Evolutionary conservation across 2,888 invertebrate genomes (phyloP), one percentile per base, ranked within the genome.

Genomic region (Nematopogon swammerdamellus): DNA sequence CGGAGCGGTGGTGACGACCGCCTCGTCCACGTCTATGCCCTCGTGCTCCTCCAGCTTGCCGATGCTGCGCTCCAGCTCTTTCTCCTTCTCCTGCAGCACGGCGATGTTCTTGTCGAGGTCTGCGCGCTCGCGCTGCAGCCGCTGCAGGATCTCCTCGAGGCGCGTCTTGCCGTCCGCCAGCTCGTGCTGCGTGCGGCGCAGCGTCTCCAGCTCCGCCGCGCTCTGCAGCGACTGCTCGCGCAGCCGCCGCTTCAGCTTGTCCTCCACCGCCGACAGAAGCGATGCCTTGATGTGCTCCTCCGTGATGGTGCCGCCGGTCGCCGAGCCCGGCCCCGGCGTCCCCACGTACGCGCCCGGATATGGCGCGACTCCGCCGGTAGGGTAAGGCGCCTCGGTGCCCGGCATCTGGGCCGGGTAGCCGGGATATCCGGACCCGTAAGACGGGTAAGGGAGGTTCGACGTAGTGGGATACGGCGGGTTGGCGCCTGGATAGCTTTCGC

Each of bases 281-380:
- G 97, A 98, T 19, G 92, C 94, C 63, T 92, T 87, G 54, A 99
- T 93, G 65, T 97, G 96, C 64, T 97, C 95, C 60, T 97, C 95
- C 46, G 95, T 91, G 51, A 96, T 95, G n/a, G 94, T 94, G 18
- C 92, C 91, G 51, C 84, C 81, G n/a, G 66, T 59, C 45, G 63
- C 54, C 44, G 64, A 61, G 54, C 63, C 63, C 36, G 62, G 59
- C n/a, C n/a, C n/a, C n/a, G n/a, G n/a, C n/a, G n/a, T 8, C 8
- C 25, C 25, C 25, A 8, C 25, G 8, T 36, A 36, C 8, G 36
- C 11, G 8, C 11, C 14, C 14, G 71, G 68, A 51, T 71, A 72
- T 4, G 73, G 71, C 2, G 69, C 65, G 11, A 60, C 53, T 42
- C 60, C 55, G 18, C 64, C 54, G 48, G 65, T 57, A 19, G 68